A percentile compares a stretch with the other conserved stretches of the same genome.
Conservation (phyloP, 30 jellyfish, hydroid and myxozoan genomes). For the Pelagia noctiluca region DNA sequence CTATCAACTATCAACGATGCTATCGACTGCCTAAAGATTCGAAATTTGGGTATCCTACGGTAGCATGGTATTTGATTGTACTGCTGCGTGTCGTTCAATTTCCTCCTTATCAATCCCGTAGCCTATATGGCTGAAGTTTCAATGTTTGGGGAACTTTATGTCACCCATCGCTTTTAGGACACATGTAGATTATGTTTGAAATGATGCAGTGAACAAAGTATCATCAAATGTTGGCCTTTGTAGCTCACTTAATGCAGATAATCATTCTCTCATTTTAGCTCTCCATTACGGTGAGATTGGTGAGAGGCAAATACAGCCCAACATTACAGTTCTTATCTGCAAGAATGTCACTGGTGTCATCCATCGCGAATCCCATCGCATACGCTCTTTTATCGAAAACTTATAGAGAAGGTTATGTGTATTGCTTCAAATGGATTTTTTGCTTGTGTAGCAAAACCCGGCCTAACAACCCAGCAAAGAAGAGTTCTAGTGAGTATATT, state of each 20-base stretch:
- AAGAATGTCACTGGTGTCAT: slow-evolving; percentile 69
- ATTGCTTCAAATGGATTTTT: slow-evolving; percentile 13
- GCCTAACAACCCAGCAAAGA: slow-evolving; percentile 30
- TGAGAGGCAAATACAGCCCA: slow-evolving; percentile 38
- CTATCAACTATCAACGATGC: no score
- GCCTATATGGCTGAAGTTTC: no score
- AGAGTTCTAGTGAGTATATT: slow-evolving; percentile 29
- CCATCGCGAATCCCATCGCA: slow-evolving; percentile 57
- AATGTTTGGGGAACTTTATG: no score
- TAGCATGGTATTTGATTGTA: no score
- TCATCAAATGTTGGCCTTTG: background rate
- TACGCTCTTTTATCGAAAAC: slow-evolving; percentile 59
- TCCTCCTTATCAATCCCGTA: no score
- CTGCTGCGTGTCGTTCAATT: no score
- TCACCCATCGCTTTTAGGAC: no score
- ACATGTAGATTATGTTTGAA: no score
- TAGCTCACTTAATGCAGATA: background rate
- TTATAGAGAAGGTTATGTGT: slow-evolving; percentile 67
- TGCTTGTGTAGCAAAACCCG: slow-evolving; percentile 60
- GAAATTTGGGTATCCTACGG: no score
- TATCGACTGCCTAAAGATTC: no score
- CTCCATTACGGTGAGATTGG: slow-evolving; percentile 49
- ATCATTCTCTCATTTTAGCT: slow-evolving; percentile 19
- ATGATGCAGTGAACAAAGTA: background rate
- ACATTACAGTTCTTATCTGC: slow-evolving; percentile 62